phyloP scores from a whole-genome alignment of 2,113 vertebrate genomes.

The Neogobius melanostomus region DNA sequence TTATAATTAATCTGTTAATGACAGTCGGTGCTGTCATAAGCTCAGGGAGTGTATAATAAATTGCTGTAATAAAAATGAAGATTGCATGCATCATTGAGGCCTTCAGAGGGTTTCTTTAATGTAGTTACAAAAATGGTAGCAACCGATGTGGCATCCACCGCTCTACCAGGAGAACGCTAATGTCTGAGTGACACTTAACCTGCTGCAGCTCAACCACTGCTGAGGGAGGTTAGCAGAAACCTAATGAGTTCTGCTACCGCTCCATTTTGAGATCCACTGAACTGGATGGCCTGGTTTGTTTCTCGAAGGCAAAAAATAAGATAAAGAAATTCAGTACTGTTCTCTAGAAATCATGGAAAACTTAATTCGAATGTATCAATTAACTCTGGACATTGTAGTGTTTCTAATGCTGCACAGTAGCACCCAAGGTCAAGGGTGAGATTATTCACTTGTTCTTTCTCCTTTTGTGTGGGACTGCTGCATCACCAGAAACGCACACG shows the following conservation, averaged over 20 bases:
- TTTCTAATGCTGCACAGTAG: slow-evolving; percentile 48
- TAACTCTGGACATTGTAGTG: slow-evolving; percentile 39
- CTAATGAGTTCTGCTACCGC: slow-evolving; percentile 68
- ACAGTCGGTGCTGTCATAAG: slow-evolving; percentile 83
- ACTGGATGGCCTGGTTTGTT: slow-evolving; percentile 88
- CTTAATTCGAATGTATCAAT: slow-evolving; percentile 38
- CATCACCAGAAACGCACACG: slow-evolving; percentile 52
- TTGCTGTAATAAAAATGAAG: slow-evolving; percentile 88
- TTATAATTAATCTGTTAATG: slow-evolving; percentile 90
- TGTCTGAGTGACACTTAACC: slow-evolving; percentile 81
- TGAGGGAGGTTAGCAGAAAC: slow-evolving; percentile 59
- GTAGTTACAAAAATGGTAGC: slow-evolving; percentile 85
- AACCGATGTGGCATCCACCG: slow-evolving; percentile 77
- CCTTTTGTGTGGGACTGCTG: slow-evolving; percentile 68
- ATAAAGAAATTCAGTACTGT: slow-evolving; percentile 28
- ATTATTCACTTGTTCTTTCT: slow-evolving; percentile 70
- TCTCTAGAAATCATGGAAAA: slow-evolving; percentile 57
- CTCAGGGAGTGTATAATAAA: slow-evolving; percentile 84
- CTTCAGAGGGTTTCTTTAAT: slow-evolving; percentile 85
- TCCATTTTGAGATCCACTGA: slow-evolving; percentile 84
- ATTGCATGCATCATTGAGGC: slow-evolving; percentile 83
- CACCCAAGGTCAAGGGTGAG: slow-evolving; percentile 67
- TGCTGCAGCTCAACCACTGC: slow-evolving; percentile 72
- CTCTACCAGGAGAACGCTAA: slow-evolving; percentile 75
- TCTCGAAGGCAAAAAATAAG: slow-evolving; percentile 28